Evolutionary conservation across 1,140 invertebrate species (phyloP).

Genomic region (Holcopasites calliopsidis): DNA sequence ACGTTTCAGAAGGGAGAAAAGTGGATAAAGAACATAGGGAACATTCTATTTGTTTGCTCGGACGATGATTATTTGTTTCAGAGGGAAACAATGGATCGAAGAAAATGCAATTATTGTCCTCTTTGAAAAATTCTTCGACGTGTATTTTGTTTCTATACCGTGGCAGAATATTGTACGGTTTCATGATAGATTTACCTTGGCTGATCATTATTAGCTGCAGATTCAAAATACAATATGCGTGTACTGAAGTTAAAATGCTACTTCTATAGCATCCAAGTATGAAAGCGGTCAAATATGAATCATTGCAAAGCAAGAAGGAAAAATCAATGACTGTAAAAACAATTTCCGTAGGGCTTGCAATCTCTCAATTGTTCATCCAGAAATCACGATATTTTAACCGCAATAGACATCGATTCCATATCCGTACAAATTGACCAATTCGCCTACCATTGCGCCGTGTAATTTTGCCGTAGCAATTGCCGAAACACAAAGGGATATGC

Average conservation of each 20-base stretch:
- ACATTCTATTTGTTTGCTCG: neutral
- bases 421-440: neutral
- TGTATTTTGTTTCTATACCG: too few species aligned
- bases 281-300: too few species aligned
- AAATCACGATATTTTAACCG: neutral
- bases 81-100: too few species aligned
- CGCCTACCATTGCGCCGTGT: neutral
- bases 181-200: too few species aligned
- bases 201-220: too few species aligned
- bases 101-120: too few species aligned
- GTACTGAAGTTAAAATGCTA: too few species aligned
- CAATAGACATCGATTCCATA: neutral
- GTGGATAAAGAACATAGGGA: neutral
- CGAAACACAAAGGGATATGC: conserved; percentile 13
- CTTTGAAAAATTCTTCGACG: too few species aligned
- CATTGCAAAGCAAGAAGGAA: neutral
- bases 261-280: too few species aligned
- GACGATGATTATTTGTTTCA: too few species aligned
- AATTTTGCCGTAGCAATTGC: conserved; percentile 20
- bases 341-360: neutral
- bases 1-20: neutral
- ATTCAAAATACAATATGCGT: too few species aligned
- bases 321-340: neutral
- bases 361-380: neutral
- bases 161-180: too few species aligned